Base-by-base conservation (phyloP, 2,797 vertebrate genomes). In the Emydoidea blandingii region DNA sequence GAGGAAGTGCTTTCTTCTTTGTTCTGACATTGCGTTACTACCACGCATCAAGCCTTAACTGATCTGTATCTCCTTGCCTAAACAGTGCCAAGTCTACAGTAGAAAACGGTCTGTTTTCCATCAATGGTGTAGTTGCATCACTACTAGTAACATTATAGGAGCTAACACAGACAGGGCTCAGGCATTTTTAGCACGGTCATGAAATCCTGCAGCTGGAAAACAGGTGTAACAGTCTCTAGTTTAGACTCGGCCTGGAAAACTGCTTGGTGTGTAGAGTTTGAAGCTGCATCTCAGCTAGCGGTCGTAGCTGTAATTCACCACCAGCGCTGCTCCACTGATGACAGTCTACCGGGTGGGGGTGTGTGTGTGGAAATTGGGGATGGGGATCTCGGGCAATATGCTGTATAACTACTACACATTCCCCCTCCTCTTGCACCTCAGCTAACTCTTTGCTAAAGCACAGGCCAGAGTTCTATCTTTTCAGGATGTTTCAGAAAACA, bases 21-120 rank as follows among this genome's bases (percentile, higher is more conserved):
- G 94, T 82, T 97, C 56, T 97, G 96, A 94, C 96, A 94, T 94
- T 96, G 96, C 96, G 94, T 97, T 96, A 90, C 9, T 95, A 94
- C 91, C 89, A 93, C 11, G 34, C 76, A 91, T 76, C 91, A 54
- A 41, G 78, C 85, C 91, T 97, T 97, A 97, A 96, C 96, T 96
- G 94, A 97, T 96, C 95, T 96, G 87, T 96, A 31, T n/a, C 18
- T 65, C 91, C 92, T 97, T 97, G 94, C 96, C 83, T 95, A 95
- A 97, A 93, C 15, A 59, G 91, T 94, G 88, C 92, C 84, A 2
- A 85, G 95, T 82, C 91, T 91, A 52, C 9, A 11, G 8, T 72
- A 34, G 65, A 72, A 23, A 41, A 72, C 12, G 19, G 16, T 41
- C 37, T 41, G 37, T 23, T 72, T 37, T 72, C 65, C 19, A 37